A percentile compares a stretch with the other conserved stretches of the same genome.
Conservation (phyloP, 2,113 vertebrate genomes). For the Sturnira hondurensis region DNA sequence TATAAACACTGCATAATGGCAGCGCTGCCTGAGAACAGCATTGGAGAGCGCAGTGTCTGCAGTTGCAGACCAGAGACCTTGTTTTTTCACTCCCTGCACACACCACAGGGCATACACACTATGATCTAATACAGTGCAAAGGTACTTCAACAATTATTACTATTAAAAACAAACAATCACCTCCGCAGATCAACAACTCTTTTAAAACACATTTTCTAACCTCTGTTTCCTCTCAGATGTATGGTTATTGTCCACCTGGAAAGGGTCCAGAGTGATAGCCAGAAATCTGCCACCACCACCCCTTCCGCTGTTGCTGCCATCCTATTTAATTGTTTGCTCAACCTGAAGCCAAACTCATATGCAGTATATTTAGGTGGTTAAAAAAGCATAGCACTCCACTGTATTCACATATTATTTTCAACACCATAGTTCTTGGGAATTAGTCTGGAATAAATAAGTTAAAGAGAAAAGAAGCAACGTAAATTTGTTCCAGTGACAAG, state of each 20-base stretch:
- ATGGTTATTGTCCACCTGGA: constrained; percentile 68
- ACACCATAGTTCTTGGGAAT: constrained; percentile 59
- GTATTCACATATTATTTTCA: constrained; percentile 60
- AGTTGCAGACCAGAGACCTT: constrained; percentile 16
- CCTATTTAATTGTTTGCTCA: constrained; percentile 74
- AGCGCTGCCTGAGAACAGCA: not conserved
- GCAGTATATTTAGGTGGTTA: constrained; percentile 73
- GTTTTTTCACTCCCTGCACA: constrained; percentile 24
- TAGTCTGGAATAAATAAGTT: constrained; percentile 67
- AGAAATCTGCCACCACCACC: constrained; percentile 69
- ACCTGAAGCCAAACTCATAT: constrained; percentile 69
- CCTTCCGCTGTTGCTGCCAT: constrained; percentile 70
- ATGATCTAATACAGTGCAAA: not conserved
- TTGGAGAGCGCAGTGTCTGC: not conserved
- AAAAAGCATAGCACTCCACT: constrained; percentile 48
- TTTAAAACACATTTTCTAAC: constrained; percentile 48
- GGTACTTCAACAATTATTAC: constrained; percentile 27
- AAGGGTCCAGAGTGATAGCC: constrained; percentile 51
- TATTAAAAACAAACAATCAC: constrained; percentile 59
- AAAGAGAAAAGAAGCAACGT: constrained; percentile 60
- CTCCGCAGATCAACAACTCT: constrained; percentile 29
- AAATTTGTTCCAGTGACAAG: constrained; percentile 58
- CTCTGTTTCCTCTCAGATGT: constrained; percentile 50
- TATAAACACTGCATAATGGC: constrained; percentile 52
- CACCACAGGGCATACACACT: not conserved